Evolutionary conservation across 1,140 invertebrate species (phyloP).

Genomic region (Venustaconcha ellipsiformis): DNA sequence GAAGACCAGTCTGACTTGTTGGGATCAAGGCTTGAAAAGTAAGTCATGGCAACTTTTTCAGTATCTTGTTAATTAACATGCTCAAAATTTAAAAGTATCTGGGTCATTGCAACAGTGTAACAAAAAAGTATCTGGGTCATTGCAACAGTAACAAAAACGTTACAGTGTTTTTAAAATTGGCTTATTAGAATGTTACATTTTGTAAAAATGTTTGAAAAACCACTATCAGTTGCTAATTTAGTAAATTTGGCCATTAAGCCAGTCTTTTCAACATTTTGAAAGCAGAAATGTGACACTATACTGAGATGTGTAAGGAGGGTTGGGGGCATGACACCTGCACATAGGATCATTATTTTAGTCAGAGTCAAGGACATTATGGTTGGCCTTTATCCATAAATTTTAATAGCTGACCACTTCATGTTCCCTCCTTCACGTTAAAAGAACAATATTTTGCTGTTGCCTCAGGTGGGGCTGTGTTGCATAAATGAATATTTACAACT

Average conservation of each 20-base stretch:
- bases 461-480: no score
- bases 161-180: neutral
- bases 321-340: no score
- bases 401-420: no score
- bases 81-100: neutral
- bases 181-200: neutral
- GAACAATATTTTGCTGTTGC: no score
- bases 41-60: neutral
- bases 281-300: no score
- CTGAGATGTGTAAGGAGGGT: no score
- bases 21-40: conserved; percentile 56
- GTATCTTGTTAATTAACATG: no score
- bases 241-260: neutral
- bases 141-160: neutral
- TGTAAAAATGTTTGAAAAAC: neutral
- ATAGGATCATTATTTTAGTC: no score
- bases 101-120: neutral
- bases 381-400: no score
- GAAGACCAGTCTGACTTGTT: conserved; percentile 57
- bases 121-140: neutral
- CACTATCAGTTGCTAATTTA: neutral
- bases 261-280: neutral
- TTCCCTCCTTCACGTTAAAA: no score
- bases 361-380: no score
- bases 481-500: no score